A percentile compares a stretch with the other conserved stretches of the same genome.
These are phyloP conservation scores for Carposina sasakii DNA, from an alignment of 1,140 invertebrate genomes.

Conservation along the genomic window DNA sequence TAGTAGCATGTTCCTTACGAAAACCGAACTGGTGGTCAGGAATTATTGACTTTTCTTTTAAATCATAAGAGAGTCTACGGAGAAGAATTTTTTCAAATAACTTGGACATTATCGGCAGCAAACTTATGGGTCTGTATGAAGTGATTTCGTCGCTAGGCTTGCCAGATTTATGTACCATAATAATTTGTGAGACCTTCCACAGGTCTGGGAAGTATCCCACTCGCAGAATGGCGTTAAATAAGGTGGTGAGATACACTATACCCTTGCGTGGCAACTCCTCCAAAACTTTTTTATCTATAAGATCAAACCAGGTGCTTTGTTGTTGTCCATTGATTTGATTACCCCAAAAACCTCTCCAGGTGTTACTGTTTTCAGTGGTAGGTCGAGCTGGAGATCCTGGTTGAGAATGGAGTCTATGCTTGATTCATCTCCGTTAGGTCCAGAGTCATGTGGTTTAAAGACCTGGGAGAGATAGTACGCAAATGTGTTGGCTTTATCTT, in stretches of 20 bases:
- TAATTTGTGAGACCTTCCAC: slow-evolving; percentile 1
- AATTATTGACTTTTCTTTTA: too few species aligned
- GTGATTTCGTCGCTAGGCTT: not conserved
- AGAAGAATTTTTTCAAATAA: slow-evolving; percentile 19
- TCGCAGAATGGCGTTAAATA: slow-evolving; percentile 3
- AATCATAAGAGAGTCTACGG: slow-evolving; percentile 29
- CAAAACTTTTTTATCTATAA: slow-evolving; percentile 16
- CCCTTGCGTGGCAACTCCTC: slow-evolving; percentile 16
- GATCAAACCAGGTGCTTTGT: slow-evolving; percentile 21
- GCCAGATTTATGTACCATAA: not conserved
- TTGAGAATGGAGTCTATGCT: slow-evolving; percentile 5
- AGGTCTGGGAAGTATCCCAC: not conserved
- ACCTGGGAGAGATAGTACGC: slow-evolving; percentile 6
- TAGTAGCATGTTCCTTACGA: slow-evolving; percentile 16
- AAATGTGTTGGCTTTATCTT: slow-evolving; percentile 20
- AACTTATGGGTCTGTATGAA: slow-evolving; percentile 3
- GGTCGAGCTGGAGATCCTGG: slow-evolving; percentile 10
- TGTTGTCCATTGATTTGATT: not conserved
- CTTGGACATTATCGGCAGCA: not conserved
- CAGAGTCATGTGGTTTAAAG: slow-evolving; percentile 12
- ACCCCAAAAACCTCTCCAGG: slow-evolving; percentile 6
- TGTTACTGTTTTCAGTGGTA: not conserved
- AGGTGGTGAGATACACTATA: not conserved
- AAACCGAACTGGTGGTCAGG: slow-evolving; percentile 43
- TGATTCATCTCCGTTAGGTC: not conserved